Evolutionary conservation across 2,797 vertebrate genomes (phyloP).

Genomic region (Halcyon chelicuti): DNA sequence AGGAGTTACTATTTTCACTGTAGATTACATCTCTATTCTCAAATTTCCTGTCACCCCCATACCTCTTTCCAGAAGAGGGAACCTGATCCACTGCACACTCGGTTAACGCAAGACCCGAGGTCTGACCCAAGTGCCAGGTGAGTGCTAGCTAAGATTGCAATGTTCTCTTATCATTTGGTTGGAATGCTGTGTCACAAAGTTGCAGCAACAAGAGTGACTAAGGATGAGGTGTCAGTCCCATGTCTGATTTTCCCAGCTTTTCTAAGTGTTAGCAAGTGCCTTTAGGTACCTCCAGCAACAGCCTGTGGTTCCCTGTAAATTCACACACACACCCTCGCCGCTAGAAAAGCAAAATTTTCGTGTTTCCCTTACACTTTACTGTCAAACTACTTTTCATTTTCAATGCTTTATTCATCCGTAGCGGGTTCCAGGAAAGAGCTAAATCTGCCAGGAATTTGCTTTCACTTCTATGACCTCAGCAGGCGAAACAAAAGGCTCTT

Average conservation of each 20-base stretch:
- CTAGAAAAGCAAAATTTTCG: constrained; percentile 12
- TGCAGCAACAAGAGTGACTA: background rate
- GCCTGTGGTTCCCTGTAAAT: background rate
- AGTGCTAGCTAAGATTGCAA: background rate
- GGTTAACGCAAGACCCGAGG: background rate
- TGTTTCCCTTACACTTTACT: constrained; percentile 49
- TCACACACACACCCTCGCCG: background rate
- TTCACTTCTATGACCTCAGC: constrained; percentile 68
- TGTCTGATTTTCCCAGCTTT: background rate
- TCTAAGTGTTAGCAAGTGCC: background rate
- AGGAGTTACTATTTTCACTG: background rate
- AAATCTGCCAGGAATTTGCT: constrained; percentile 63
- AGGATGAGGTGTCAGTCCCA: background rate
- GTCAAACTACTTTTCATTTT: constrained; percentile 48
- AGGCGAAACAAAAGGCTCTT: constrained; percentile 70
- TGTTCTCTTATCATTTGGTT: background rate
- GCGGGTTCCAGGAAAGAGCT: constrained; percentile 69
- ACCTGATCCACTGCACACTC: background rate
- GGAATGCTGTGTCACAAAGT: background rate
- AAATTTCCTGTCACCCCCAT: background rate
- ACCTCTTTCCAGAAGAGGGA: background rate
- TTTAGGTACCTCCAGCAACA: background rate
- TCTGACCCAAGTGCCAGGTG: background rate
- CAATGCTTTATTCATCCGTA: constrained; percentile 53
- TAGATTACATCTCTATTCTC: background rate